Conservation (phyloP, 1,140 invertebrate species). For the Megathymus violae region DNA sequence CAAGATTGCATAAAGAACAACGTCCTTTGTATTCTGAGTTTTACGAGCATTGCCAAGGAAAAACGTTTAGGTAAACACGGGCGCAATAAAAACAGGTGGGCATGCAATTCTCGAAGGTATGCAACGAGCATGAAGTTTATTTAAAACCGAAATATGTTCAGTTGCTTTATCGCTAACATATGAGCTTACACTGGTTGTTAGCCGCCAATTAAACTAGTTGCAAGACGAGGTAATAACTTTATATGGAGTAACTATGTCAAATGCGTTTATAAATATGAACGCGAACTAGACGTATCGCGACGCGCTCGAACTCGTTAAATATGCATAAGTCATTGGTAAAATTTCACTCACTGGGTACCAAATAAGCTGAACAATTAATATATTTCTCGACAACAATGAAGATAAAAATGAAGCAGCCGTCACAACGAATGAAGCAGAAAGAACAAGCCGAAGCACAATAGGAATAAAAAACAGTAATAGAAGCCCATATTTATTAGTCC, state of each 20-base stretch:
- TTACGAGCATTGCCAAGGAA: slow-evolving; percentile 57
- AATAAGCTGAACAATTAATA: slow-evolving; percentile 56
- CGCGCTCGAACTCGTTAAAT: slow-evolving; percentile 46
- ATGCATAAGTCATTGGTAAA: slow-evolving; percentile 55
- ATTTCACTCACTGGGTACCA: slow-evolving; percentile 41
- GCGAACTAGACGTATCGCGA: slow-evolving; percentile 43
- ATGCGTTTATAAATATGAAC: slow-evolving; percentile 61
- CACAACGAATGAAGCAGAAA: slow-evolving; percentile 56
- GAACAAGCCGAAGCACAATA: slow-evolving; percentile 55
- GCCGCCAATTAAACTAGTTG: slow-evolving; percentile 63
- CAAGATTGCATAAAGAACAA: slow-evolving; percentile 65
- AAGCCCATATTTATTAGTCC: slow-evolving; percentile 70
- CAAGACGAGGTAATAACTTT: slow-evolving; percentile 67
- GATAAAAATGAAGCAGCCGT: slow-evolving; percentile 50
- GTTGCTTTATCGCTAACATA: slow-evolving; percentile 60
- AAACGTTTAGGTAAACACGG: slow-evolving; percentile 64
- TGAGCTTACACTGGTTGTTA: slow-evolving; percentile 61
- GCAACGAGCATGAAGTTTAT: slow-evolving; percentile 56
- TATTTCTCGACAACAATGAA: slow-evolving; percentile 54
- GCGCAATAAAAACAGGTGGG: slow-evolving; percentile 60
- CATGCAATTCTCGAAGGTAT: slow-evolving; percentile 52
- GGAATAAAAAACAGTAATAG: slow-evolving; percentile 61
- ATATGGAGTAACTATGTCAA: slow-evolving; percentile 68
- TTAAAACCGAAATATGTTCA: slow-evolving; percentile 62
- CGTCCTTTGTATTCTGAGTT: slow-evolving; percentile 63